Evolutionary conservation across 92 coral and sea anemone genomes (phyloP), one percentile per base, ranked within the genome.

Genomic region (Umimayanthus chanpuru): DNA sequence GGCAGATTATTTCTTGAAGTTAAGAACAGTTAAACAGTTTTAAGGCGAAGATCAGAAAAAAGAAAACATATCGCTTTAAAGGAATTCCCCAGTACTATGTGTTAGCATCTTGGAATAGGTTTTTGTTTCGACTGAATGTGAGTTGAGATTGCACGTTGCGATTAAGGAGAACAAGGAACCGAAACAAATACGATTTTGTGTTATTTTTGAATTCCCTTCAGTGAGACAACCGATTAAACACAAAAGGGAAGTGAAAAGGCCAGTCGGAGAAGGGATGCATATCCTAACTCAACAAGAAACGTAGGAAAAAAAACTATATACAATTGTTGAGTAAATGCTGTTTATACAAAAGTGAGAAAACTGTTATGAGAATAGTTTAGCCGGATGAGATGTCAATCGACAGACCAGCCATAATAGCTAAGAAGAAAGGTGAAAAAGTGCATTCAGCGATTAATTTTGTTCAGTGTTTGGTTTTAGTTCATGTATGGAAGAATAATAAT

Each of bases 181-280:
- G 61, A 83, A 68, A 83, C 87, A 83, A 83, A 83, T 32, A 73
- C 41, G 77, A 83, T 50, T 83, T 43, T 70, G 41, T 83, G 77
- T 83, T 41, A 66, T 83, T 71, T 44, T 70, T 44, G 61, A 83
- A 21, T 68, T 43, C 16, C 58, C 77, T 44, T 67, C 77, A 68
- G 14, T 83, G 55, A 28, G 39, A 74, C 50, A 50, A 66, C 86
- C 20, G 76, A 49, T 66, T 12, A 29, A 12, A 82, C 25, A 83
- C 78, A 83, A 83, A 82, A 70, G 87, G 36, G 38, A 83, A 79
- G 78, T 83, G 68, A 55, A 72, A 56, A 83, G 87, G 87, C 71
- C 78, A 47, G 61, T 15, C 36, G 36, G 23, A 65, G 32, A 26
- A 70, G 77, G 44, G 67, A 28, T 28, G 7, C 65, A 29, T 25